These are phyloP conservation scores for Cheilosia urbana DNA, from an alignment of 2,888 invertebrate genomes.

Conservation along the genomic window DNA sequence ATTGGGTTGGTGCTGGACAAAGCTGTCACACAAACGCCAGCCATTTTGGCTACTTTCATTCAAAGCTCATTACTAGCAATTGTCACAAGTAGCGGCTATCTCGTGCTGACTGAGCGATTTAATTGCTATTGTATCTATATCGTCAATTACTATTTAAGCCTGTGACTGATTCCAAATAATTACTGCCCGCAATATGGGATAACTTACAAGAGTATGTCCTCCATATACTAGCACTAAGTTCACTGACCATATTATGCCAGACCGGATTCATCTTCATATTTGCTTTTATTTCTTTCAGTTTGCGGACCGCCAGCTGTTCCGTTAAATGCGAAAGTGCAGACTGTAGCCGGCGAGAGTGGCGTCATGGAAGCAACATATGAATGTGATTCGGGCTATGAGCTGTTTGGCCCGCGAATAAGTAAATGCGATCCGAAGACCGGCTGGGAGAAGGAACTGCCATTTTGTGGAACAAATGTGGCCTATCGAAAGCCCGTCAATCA, in stretches of 20 bases:
- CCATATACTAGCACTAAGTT: neutral
- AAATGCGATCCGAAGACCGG: constrained; percentile 89
- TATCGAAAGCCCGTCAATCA: constrained; percentile 95
- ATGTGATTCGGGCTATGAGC: constrained; percentile 94
- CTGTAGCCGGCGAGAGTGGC: constrained; percentile 84
- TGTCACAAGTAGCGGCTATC: neutral
- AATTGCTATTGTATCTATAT: constrained; percentile 30
- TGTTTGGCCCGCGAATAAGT: constrained; percentile 90
- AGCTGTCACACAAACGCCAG: constrained; percentile 21
- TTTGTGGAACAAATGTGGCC: constrained; percentile 95
- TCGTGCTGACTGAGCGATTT: neutral
- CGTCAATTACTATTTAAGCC: constrained; percentile 24
- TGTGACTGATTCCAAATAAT: neutral
- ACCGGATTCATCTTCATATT: constrained; percentile 4
- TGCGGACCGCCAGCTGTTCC: constrained; percentile 95
- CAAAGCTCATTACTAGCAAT: constrained; percentile 16
- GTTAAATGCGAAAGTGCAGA: constrained; percentile 89
- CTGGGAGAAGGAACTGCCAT: constrained; percentile 93
- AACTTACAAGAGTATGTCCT: no score
- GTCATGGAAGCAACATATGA: constrained; percentile 89
- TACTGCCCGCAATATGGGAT: no score
- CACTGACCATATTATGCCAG: constrained; percentile 16
- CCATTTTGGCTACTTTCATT: constrained; percentile 16
- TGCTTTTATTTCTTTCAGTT: constrained; percentile 77
- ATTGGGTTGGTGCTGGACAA: constrained; percentile 6